Evolutionary conservation across 2,797 vertebrate genomes (phyloP), one percentile per base, ranked within the genome.

Genomic region (Apogon talboti): DNA sequence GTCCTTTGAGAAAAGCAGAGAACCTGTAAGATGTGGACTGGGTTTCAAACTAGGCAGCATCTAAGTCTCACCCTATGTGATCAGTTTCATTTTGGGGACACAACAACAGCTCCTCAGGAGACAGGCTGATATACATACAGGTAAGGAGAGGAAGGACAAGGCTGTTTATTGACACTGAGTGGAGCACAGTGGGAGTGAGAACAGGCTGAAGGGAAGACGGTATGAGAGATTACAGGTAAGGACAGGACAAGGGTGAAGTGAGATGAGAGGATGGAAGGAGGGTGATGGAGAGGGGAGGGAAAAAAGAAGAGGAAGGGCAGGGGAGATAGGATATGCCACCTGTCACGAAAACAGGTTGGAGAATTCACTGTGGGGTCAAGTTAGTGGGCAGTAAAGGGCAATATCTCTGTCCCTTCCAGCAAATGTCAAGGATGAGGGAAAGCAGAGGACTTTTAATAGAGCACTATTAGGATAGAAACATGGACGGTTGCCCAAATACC

Each of bases 121-220:
- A 84, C 80, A 58, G 71, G 50, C 30, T 83, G 75, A 85, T 65
- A 51, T 73, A 86, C 57, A 62, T 42, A 44, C n/a, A 18, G 72
- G 79, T 56, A 65, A 62, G 46, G 54, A 45, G 54, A 77, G 71
- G 67, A 83, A 88, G 81, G 73, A 87, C 74, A 35, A 58, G 21
- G 58, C 57, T 71, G 82, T 72, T 88, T 83, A 79, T 84, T 79
- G 71, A 85, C 71, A 68, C 61, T 66, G 61, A 59, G 59, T 43
- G 50, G 70, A 56, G 75, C 60, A 55, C 65, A 66, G 65, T 74
- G 50, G 69, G 68, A 76, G 74, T 54, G 74, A 81, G 82, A 78
- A 66, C 49, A 74, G 65, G 40, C 62, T 60, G 69, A 53, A 49
- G 70, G 59, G 68, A 58, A 74, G 73, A 59, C 60, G 66, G 74